Base-by-base conservation (phyloP, 2,797 vertebrate genomes). In the Crax fasciolata region DNA sequence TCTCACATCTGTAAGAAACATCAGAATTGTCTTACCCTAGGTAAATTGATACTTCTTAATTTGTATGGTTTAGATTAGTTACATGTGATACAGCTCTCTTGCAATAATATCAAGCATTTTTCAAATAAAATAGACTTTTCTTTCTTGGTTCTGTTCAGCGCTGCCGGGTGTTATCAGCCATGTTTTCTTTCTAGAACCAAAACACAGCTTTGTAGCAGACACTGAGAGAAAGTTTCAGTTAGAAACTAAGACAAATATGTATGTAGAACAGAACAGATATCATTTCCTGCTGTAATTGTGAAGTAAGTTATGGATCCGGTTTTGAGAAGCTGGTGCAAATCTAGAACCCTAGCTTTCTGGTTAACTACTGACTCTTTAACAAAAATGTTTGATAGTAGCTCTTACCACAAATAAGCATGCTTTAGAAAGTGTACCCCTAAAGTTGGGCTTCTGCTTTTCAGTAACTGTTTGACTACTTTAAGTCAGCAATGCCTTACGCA, bases 31-130 rank as follows among this genome's bases (percentile, higher is more conserved):
- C 90, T 75, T 51, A 85, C 28, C 1, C 6, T 32, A 32, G 14
- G 58, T 81, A 87, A 92, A 80, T n/a, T 75, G 49, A 80, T 89
- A 87, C 61, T 84, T 87, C 11, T 71, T 57, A 35, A 65, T 84
- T 94, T 94, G 83, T 75, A 41, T 88, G 41, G 24, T 85, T 83
- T 78, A 17, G 3, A 65, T 86, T 83, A 84, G 68, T 86, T 94
- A 44, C 54, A 59, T 52, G 20, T 84, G 76, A 84, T 20, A 15
- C 19, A 25, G 5, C 44, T 83, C 13, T 88, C 23, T 23, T 86
- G 20, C 18, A 85, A 67, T 71, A 66, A 11, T 57, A 55, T 61
- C 25, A 77, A 84, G 4, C 6, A 35, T 93, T 93, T 93, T 91
- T 74, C 32, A 43, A 78, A 61, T 89, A 59, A 51, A 35, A 35